Base-by-base conservation (phyloP, 2,888 invertebrate species). In the Napeogenes sylphis region DNA sequence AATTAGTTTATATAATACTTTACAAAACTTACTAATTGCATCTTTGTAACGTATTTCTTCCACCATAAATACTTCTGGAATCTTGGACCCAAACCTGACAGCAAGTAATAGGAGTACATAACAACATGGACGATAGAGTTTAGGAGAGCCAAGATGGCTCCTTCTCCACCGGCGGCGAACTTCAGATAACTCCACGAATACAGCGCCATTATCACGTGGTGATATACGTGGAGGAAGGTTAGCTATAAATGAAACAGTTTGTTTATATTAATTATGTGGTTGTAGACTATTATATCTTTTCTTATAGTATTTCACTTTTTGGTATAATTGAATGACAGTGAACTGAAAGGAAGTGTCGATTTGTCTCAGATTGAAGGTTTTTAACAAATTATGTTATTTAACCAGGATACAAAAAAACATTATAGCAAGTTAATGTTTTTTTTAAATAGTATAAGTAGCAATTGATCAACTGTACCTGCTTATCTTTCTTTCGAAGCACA, bases 151-250 rank as follows among this genome's bases (percentile, higher is more conserved):
- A 95, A 91, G 58, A 96, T 92, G 0, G 95, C 93, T 0, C 94
- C 95, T 74, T 96, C 96, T 0, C 95, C 95, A 21, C 94, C 95
- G 35, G 96, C 95, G 4, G 95, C 91, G 72, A 94, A 96, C 84
- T 95, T 95, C 42, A 95, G 85, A 71, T 95, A 96, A 63, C 94
- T 93, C 96, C 96, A 96, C 0, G 94, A 93, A 83, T 95, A 93
- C 38, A 95, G 78, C 46, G 94, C 96, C 85, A 95, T 96, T 61
- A 94, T 91, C 0, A 94, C 92, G 80, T 98, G 98, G 81, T 98
- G 98, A 78, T 97, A 97, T 0, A 98, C 95, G 78, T 98, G 98
- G 35, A 98, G 93, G 74, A 97, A 96, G 0, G 96, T 94, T 8
- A 98, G 94, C 91, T 98, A 96, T 35, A 93, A 77, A 90, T 8